Evolutionary conservation across 53 echinoderm and acorn worm species (phyloP), one percentile per base, ranked within the genome.

Genomic region (Arbacia lixula): DNA sequence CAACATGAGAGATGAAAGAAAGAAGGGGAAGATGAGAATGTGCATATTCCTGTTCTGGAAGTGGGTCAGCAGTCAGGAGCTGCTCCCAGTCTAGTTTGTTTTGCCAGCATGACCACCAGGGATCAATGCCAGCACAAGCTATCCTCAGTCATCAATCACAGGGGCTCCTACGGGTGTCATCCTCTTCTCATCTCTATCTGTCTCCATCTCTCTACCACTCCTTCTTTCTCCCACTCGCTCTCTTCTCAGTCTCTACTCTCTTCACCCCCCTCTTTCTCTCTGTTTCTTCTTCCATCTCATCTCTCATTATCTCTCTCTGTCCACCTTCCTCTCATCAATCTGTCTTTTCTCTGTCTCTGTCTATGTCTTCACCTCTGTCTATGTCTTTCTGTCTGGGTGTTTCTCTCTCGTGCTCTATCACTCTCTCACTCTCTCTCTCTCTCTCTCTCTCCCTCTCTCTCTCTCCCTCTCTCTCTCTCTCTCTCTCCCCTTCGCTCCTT

Each of bases 41-140:
- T 56, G 26, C 10, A 66, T 14, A 66, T 66, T 66, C 66, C 66
- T 36, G 34, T 36, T 36, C 36, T 36, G 8, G 38, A 37, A 37
- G 38, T n/a, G 21, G 66, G 66, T 66, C 66, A 66, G 1, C 6
- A 37, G 66, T 66, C 66, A 37, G 50, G n/a, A n/a, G n/a, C n/a
- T 36, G 17, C n/a, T 36, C 38, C 36, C 36, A 38, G 66, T 66
- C 66, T 10, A 38, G 66, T 66, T 66, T 66, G 38, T 66, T 66
- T 66, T 66, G 36, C 36, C 66, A 66, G 38, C 38, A 66, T 66
- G 36, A 8, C 63, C 22, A 14, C 24, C 66, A 66, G 36, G 66
- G 66, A 66, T 66, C 66, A 66, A 66, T 66, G 66, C 38, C 66
- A 66, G 66, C 2, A 36, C 24, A 35, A 37, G 38, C 37, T 37